These are phyloP conservation scores for Troilus luridus DNA, from an alignment of 2,888 invertebrate genomes.

Conservation along the genomic window DNA sequence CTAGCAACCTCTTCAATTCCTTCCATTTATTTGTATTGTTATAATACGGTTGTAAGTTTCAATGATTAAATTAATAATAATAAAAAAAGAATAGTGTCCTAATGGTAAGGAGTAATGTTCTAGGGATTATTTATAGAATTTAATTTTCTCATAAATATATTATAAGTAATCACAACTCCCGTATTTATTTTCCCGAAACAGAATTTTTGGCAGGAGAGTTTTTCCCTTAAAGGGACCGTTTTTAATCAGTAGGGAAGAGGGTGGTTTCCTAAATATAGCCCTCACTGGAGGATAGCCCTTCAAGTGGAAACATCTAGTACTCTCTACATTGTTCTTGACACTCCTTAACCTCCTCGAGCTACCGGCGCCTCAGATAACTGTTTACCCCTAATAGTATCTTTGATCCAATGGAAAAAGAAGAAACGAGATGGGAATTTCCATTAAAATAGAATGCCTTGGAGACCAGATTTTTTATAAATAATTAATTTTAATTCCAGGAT, in stretches of 20 bases:
- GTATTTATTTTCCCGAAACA: background rate
- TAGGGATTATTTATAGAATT: too few species aligned
- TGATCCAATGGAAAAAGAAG: background rate
- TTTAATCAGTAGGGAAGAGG: slow-evolving; percentile 7
- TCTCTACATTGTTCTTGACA: slow-evolving; percentile 37
- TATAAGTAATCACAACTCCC: background rate
- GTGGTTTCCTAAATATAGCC: slow-evolving; percentile 20
- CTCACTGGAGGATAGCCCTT: slow-evolving; percentile 12
- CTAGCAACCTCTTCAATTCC: too few species aligned
- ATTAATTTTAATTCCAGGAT: too few species aligned
- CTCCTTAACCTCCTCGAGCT: background rate
- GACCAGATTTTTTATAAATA: too few species aligned
- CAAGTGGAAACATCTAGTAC: slow-evolving; percentile 29
- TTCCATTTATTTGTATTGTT: too few species aligned
- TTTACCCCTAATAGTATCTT: background rate
- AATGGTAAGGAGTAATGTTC: too few species aligned
- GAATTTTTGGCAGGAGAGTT: background rate
- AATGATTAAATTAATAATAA: too few species aligned
- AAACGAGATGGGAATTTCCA: background rate
- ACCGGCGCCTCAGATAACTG: background rate
- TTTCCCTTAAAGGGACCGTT: background rate
- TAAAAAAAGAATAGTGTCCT: too few species aligned
- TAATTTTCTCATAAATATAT: background rate
- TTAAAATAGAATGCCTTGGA: background rate
- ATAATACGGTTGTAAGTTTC: too few species aligned